A percentile compares a stretch with the other conserved stretches of the same genome.
These are phyloP conservation scores for Syngnathus acus DNA, from an alignment of 2,797 vertebrate species.

Conservation along the genomic window DNA sequence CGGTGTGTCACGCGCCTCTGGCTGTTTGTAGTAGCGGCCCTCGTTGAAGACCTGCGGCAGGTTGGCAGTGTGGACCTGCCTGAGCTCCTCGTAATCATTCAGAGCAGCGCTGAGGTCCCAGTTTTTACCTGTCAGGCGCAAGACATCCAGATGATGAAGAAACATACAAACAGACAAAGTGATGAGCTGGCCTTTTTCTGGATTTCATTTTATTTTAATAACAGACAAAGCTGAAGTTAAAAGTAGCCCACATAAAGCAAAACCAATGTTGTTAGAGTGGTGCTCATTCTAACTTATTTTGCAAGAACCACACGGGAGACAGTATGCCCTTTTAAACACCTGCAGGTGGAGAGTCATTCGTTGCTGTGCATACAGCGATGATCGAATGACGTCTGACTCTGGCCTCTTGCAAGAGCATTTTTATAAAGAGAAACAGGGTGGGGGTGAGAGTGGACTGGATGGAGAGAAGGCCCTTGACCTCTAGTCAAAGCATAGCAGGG, in stretches of 20 bases:
- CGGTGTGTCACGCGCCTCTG: conserved; percentile 75
- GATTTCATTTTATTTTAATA: neutral
- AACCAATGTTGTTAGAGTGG: no score
- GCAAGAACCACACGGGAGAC: no score
- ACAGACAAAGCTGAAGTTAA: neutral
- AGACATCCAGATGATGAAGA: neutral
- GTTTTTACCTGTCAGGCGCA: conserved; percentile 83
- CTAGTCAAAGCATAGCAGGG: no score
- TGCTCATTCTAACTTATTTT: no score
- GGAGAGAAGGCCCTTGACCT: no score
- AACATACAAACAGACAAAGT: neutral
- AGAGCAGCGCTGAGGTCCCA: conserved; percentile 97
- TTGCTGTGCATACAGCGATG: no score
- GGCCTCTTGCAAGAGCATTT: no score
- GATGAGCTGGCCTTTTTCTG: neutral
- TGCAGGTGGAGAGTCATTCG: no score
- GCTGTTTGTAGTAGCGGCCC: conserved; percentile 82
- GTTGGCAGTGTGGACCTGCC: conserved; percentile 95
- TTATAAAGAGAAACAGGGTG: no score
- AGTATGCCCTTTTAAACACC: no score
- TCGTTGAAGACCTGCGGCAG: conserved; percentile 93
- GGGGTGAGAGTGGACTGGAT: no score
- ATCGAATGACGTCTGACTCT: no score
- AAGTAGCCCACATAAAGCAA: neutral
- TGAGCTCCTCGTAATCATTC: conserved; percentile 93